A percentile compares a stretch with the other conserved stretches of the same genome.
Evolutionary conservation across 2,113 vertebrate genomes (phyloP).

Genomic region (Sitta europaea): DNA sequence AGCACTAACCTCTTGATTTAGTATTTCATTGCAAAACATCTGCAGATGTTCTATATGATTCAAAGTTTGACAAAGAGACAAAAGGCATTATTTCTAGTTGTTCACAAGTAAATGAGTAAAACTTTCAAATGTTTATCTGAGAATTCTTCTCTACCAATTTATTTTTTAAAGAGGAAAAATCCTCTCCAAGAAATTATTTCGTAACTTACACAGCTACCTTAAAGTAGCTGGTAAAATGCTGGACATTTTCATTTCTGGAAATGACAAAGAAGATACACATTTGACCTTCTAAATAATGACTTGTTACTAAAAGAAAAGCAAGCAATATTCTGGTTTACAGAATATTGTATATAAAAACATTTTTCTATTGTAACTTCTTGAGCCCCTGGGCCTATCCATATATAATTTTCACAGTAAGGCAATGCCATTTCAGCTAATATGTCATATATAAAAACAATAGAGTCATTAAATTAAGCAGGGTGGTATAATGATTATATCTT

Average conservation of each 20-base stretch:
- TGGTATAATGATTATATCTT: not conserved
- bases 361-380: not conserved
- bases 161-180: not conserved
- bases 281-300: not conserved
- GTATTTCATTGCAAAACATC: not conserved
- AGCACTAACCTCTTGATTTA: not conserved
- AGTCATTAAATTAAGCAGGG: not conserved
- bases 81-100: not conserved
- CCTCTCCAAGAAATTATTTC: not conserved
- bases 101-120: not conserved
- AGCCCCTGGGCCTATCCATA: not conserved
- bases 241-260: not conserved
- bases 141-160: not conserved
- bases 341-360: not conserved
- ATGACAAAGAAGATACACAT: not conserved
- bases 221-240: not conserved
- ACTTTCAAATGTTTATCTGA: not conserved
- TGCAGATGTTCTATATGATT: accelerated
- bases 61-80: not conserved
- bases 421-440: not conserved
- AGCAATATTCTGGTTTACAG: not conserved
- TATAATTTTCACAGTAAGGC: not conserved
- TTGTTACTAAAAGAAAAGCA: not conserved
- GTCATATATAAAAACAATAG: not conserved
- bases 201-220: not conserved